Evolutionary conservation across 2,113 vertebrate genomes (phyloP), one percentile per base, ranked within the genome.

Genomic region (Cavia aperea): DNA sequence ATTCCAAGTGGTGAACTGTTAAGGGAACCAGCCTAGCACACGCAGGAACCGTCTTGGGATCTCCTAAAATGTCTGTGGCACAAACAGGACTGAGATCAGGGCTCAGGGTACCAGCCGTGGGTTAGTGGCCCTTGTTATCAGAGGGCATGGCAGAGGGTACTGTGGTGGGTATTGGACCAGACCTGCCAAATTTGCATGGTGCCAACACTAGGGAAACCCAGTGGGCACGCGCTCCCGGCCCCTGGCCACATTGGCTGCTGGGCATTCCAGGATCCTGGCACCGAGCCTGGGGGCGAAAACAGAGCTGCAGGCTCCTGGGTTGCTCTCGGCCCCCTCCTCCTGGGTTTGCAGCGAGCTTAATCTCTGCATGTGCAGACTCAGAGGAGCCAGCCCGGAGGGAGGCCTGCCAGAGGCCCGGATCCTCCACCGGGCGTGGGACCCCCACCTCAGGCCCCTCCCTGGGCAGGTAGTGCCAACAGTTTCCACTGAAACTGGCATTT

Each of bases 381-480:
- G 39, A 96, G 96, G 96, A 97, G 96, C 96, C 96, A 65, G 96
- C 66, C 36, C 9, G 54, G 88, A 95, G 84, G 94, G 91, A 96
- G 65, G 83, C 19, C 7, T 78, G 96, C 96, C 96, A 96, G 72
- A 81, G 66, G 82, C 92, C 43, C 7, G 14, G n/a, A 75, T 73
- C 75, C 93, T 93, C 56, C 43, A 0, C 0, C 26, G 81, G 93
- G 73, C 63, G 14, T 78, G 39, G 4, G 19, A 2, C 79, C 82
- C 85, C 54, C 23, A 75, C 77, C 95, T 65, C 16, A 46, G 19
- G 54, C 24, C 70, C 84, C 46, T 88, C 14, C 0, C 83, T 14
- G 14, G 90, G 58, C 86, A 83, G 39, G 63, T 39, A 54, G 82
- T 31, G 11, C 49, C 65, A 66, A 75, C 6, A 21, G n/a, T 18